Conservation (phyloP, 2,888 invertebrate species). For the Liposcelis brunnea region DNA sequence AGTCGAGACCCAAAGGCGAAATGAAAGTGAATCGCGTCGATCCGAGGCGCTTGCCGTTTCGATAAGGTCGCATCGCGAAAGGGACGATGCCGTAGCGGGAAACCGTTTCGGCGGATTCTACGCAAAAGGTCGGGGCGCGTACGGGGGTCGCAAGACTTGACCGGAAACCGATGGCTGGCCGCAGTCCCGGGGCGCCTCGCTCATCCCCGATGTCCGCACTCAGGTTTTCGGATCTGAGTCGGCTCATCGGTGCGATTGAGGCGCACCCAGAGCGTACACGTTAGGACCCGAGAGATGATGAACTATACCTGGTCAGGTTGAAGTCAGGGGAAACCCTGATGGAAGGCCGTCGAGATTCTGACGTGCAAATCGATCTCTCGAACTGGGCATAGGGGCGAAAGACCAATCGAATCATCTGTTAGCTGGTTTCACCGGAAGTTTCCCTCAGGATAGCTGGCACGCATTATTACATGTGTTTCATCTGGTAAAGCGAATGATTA, state of each 20-base stretch:
- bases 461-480: constrained; percentile 32
- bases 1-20: constrained; percentile 40
- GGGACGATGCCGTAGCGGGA: constrained; percentile 11
- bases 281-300: constrained; percentile 58
- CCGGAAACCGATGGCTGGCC: constrained; percentile 23
- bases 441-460: constrained; percentile 55
- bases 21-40: constrained; percentile 37
- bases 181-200: constrained; percentile 40
- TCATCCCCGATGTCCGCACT: constrained; percentile 6
- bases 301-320: constrained; percentile 53
- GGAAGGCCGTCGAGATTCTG: constrained; percentile 57
- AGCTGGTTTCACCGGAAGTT: constrained; percentile 62
- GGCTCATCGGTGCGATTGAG: constrained; percentile 25
- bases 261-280: constrained; percentile 44
- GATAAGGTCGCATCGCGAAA: too few species aligned
- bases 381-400: constrained; percentile 56
- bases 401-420: constrained; percentile 60
- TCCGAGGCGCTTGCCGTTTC: background rate
- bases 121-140: constrained; percentile 28
- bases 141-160: constrained; percentile 25
- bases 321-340: constrained; percentile 51
- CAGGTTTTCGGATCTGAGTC: constrained; percentile 20
- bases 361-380: constrained; percentile 64
- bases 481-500: constrained; percentile 63
- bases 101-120: too few species aligned